Evolutionary conservation across 2,797 vertebrate genomes (phyloP), one percentile per base, ranked within the genome.

Genomic region (Hemitrygon akajei): DNA sequence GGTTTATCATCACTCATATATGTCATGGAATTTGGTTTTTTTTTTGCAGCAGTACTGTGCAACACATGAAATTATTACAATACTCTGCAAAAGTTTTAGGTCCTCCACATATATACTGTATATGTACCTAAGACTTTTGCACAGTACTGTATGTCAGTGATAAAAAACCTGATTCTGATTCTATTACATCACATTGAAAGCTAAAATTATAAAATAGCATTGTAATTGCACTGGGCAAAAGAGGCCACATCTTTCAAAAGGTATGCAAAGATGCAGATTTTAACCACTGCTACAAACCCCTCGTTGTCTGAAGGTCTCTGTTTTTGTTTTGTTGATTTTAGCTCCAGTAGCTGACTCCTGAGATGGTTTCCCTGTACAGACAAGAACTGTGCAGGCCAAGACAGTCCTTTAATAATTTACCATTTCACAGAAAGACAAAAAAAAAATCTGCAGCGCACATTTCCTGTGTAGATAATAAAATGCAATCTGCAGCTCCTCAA

Each of bases 401-500:
- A 12, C 25, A 18, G 69, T 47, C 37, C 37, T 92, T 75, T 73
- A 71, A 92, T 92, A 92, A 92, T 92, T 73, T 14, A 92, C 66
- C 37, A 92, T 75, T 92, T 92, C 69, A 92, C 91, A 34, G 34
- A 63, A 10, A 56, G 69, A 75, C 91, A 92, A 73, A 75, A 30
- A 27, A 92, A 73, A 75, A 30, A 27, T 92, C 91, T 92, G 69
- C 91, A 12, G 18, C 27, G 12, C 27, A 56, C 22, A 7, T 22
- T 75, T 25, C 25, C 1, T 4, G 12, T 47, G 69, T 7, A 56
- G 6, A 47, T 75, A 75, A 92, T 75, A 92, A 92, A 92, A 75
- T 10, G 47, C 37, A 47, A 75, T 30, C 91, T 92, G 47, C 91
- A 92, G 71, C 0, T 69, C 91, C 11, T 56, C 25, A 92, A 56